Evolutionary conservation across 2,113 vertebrate genomes (phyloP).

Genomic region (Dryoscopus gambensis): DNA sequence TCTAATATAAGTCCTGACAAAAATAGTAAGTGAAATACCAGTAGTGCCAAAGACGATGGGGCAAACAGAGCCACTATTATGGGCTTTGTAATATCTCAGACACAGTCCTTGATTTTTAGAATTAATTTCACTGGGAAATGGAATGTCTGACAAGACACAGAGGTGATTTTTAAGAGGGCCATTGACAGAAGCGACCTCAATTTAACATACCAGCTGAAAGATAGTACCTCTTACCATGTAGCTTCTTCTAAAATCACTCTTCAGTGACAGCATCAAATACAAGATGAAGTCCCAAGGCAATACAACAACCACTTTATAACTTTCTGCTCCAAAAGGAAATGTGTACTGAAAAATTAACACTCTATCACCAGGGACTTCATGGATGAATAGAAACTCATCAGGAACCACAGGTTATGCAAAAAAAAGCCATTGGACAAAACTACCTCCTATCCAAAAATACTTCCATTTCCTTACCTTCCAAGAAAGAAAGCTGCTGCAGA

Average conservation of each 20-base stretch:
- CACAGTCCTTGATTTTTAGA: constrained; percentile 51
- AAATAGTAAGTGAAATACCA: constrained; percentile 42
- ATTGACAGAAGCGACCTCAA: constrained; percentile 46
- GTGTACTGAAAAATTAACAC: not conserved
- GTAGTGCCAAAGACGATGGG: not conserved
- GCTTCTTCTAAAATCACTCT: constrained; percentile 27
- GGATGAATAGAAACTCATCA: not conserved
- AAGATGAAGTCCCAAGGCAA: not conserved
- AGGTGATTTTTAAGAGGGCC: constrained; percentile 48
- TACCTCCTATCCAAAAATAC: not conserved
- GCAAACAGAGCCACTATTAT: constrained; percentile 1
- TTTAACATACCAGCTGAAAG: constrained; percentile 42
- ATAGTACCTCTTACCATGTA: not conserved
- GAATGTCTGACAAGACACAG: constrained; percentile 47
- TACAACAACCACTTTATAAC: not conserved
- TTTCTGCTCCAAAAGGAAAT: not conserved
- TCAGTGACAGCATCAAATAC: constrained; percentile 13
- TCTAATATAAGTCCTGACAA: constrained; percentile 38
- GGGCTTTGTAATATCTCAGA: constrained; percentile 17
- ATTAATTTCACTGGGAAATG: constrained; percentile 50
- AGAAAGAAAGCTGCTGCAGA: not conserved
- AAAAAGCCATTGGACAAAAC: not conserved
- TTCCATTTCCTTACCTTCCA: not conserved
- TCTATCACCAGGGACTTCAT: not conserved
- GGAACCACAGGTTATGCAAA: not conserved